Evolutionary conservation across 2,888 invertebrate species (phyloP).

Genomic region (Aradus depressus): DNA sequence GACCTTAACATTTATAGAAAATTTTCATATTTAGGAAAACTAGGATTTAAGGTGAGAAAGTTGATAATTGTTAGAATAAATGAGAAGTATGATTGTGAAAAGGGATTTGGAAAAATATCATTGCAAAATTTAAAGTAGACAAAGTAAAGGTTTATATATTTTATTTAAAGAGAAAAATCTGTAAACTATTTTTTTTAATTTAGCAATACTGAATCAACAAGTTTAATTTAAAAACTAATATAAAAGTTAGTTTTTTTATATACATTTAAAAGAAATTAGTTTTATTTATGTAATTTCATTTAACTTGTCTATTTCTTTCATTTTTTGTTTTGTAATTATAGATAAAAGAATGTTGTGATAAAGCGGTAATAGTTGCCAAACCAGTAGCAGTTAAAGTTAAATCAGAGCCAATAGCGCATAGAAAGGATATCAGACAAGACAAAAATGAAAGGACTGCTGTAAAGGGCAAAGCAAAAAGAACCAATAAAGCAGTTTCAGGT

Average conservation of each 20-base stretch:
- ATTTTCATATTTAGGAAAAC: too few species aligned
- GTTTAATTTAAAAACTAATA: too few species aligned
- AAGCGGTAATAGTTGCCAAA: conserved; percentile 64
- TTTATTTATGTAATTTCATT: background rate
- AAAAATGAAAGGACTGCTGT: conserved; percentile 29
- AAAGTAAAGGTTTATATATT: too few species aligned
- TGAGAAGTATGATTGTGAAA: too few species aligned
- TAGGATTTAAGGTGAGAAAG: too few species aligned
- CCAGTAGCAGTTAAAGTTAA: conserved; percentile 35
- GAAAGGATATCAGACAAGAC: conserved; percentile 24
- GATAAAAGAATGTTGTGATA: conserved; percentile 87
- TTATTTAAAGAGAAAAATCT: too few species aligned
- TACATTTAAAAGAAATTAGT: background rate
- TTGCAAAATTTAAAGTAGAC: too few species aligned
- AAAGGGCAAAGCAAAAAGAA: conserved; percentile 38
- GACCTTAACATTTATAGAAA: too few species aligned
- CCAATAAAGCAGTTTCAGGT: conserved; percentile 30
- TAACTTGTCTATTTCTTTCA: background rate
- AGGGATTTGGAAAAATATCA: too few species aligned
- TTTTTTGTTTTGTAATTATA: conserved; percentile 28
- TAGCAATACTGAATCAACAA: too few species aligned
- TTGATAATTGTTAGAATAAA: too few species aligned
- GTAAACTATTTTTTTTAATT: background rate
- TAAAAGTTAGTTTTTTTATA: too few species aligned
- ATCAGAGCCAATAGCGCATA: background rate